These are phyloP conservation scores for Bombus breviceps DNA, from an alignment of 1,140 invertebrate species.

Conservation along the genomic window DNA sequence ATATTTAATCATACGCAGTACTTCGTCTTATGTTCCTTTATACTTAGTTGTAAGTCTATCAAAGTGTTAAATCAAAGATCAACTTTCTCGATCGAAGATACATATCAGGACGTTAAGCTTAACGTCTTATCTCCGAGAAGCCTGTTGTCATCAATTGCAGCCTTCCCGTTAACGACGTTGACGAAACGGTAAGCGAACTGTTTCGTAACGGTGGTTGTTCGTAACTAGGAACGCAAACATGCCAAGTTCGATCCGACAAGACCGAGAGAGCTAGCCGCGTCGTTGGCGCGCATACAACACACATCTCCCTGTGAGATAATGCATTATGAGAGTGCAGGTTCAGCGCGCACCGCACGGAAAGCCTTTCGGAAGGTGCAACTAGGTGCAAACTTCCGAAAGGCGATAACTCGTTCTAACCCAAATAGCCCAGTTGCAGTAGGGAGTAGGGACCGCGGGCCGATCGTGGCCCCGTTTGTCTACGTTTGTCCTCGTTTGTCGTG, in stretches of 20 bases:
- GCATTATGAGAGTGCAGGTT: conserved; percentile 5
- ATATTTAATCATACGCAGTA: not conserved
- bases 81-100: not conserved
- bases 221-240: conserved; percentile 20
- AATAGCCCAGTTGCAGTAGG: conserved; percentile 32
- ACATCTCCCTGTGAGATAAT: conserved; percentile 26
- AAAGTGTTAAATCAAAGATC: not conserved
- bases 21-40: no score
- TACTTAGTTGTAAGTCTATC: not conserved
- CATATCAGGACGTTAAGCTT: not conserved
- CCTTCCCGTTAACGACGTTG: not conserved
- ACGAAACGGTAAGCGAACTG: conserved; percentile 3
- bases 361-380: conserved; percentile 30
- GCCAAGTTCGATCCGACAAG: conserved; percentile 13
- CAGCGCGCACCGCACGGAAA: conserved; percentile 26
- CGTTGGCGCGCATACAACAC: not conserved
- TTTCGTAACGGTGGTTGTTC: not conserved
- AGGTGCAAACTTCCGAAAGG: conserved; percentile 57
- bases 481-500: conserved; percentile 11
- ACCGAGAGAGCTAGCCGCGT: no score
- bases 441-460: not conserved
- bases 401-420: conserved; percentile 60
- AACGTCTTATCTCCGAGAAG: not conserved
- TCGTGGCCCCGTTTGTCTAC: conserved; percentile 25
- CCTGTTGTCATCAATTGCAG: not conserved